phyloP scores from a whole-genome alignment of 2,888 invertebrate species.

The Mallateleia sp. region DNA sequence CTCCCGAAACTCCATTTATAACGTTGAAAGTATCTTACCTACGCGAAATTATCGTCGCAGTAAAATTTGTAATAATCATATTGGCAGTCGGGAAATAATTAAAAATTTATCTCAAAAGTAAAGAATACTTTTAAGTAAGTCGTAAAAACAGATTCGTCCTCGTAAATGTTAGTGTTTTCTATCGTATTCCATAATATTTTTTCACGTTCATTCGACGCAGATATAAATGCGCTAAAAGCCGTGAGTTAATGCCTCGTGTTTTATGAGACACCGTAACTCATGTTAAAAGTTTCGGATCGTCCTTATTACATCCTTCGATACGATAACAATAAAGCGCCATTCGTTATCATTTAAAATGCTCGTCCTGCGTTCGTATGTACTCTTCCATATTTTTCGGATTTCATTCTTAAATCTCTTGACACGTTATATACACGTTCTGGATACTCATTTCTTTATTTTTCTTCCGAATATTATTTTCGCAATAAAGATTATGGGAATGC shows the following conservation, averaged over 20 bases:
- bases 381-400: constrained; percentile 5
- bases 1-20: no score
- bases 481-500: constrained; percentile 3
- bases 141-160: constrained; percentile 21
- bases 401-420: constrained; percentile 33
- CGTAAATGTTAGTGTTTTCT: constrained; percentile 42
- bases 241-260: constrained; percentile 42
- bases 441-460: constrained; percentile 4
- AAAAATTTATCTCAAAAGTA: constrained; percentile 33
- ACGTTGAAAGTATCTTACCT: not conserved
- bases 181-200: constrained; percentile 30
- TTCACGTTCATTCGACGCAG: constrained; percentile 24
- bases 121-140: constrained; percentile 29
- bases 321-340: constrained; percentile 53
- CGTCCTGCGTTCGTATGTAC: constrained; percentile 18
- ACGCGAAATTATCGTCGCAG: constrained; percentile 21
- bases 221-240: constrained; percentile 60
- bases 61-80: constrained; percentile 5
- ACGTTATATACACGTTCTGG: not conserved
- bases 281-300: constrained; percentile 49
- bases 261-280: constrained; percentile 64
- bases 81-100: constrained; percentile 7
- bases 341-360: constrained; percentile 57
- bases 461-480: constrained; percentile 21
- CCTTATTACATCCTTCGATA: constrained; percentile 63